Evolutionary conservation across 2,113 vertebrate genomes (phyloP), one percentile per base, ranked within the genome.

Genomic region (Calyptomena viridis): DNA sequence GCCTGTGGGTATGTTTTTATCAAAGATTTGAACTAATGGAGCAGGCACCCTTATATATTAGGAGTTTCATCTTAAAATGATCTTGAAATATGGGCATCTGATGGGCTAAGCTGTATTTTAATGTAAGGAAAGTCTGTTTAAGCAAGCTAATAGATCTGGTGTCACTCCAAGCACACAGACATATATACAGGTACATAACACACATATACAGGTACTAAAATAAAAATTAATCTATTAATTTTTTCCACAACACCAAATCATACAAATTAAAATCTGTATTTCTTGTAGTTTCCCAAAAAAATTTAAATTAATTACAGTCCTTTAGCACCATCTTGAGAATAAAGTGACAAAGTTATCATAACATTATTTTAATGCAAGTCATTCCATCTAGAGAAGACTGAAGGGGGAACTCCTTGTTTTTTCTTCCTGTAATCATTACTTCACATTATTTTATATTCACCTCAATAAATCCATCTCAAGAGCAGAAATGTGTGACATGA

Each of bases 271-370:
- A 88, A 50, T 10, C 24, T 14, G 39, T 2, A 0, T n/a, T 52
- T 80, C 82, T 78, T 60, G 1, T 18, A 39, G 14, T 35, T 66
- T 30, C 19, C 14, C 40, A 40, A n/a, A n/a, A 28, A 66, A 33
- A 59, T 84, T 86, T 78, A 88, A 69, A 42, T 40, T 47, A 17
- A 60, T 78, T 56, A 21, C 19, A 73, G n/a, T 88, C 81, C 66
- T 90, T 94, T 66, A 80, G 56, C 77, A 91, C 82, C 71, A 84
- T 86, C 86, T 95, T 82, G 81, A 90, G 91, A 96, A 93, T 49
- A 42, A 73, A 79, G 18, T 16, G 14, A 67, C 77, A 78, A 94
- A 83, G 60, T 66, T 86, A 63, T 55, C 62, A 20, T 23, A 25
- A 46, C 28, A 46, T 58, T 94, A 42, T 63, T 62, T 76, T 44